Conservation (phyloP, 2,888 invertebrate genomes). For the Coelinius sp. region DNA sequence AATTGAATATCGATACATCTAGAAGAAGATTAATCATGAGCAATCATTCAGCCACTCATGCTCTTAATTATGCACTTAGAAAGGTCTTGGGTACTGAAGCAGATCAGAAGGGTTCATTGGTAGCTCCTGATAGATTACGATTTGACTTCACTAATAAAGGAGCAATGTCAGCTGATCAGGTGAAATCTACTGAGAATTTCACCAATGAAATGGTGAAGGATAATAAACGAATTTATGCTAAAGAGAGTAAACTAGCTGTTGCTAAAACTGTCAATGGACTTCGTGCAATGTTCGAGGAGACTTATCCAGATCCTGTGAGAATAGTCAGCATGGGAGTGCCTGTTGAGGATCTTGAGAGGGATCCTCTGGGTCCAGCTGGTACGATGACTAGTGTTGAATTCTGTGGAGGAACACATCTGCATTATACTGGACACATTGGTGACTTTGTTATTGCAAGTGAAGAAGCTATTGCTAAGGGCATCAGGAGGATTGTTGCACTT, state of each 20-base stretch:
- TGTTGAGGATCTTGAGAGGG: constrained; percentile 88
- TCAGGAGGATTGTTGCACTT: constrained; percentile 95
- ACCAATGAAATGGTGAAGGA: constrained; percentile 83
- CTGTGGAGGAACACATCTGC: constrained; percentile 98
- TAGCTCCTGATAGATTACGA: constrained; percentile 95
- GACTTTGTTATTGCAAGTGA: constrained; percentile 96
- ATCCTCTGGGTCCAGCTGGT: constrained; percentile 87
- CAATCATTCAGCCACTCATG: constrained; percentile 98
- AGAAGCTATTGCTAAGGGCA: constrained; percentile 99
- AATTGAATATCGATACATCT: constrained; percentile 85
- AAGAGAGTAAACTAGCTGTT: constrained; percentile 84
- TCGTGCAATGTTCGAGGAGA: constrained; percentile 98
- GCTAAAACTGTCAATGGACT: constrained; percentile 94
- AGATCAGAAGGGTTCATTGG: constrained; percentile 96
- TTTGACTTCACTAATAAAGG: constrained; percentile 97
- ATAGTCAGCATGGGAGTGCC: constrained; percentile 95
- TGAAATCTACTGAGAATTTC: constrained; percentile 87
- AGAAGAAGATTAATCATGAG: constrained; percentile 96
- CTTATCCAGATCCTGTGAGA: constrained; percentile 96
- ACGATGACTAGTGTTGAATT: constrained; percentile 96
- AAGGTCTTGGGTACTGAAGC: constrained; percentile 91
- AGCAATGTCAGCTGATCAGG: constrained; percentile 90
- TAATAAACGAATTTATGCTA: constrained; percentile 88
- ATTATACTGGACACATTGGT: constrained; percentile 92
- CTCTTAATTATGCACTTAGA: constrained; percentile 94